A percentile compares a stretch with the other conserved stretches of the same genome.
phyloP scores from a whole-genome alignment of 2,113 vertebrate species.

The Fregata magnificens region DNA sequence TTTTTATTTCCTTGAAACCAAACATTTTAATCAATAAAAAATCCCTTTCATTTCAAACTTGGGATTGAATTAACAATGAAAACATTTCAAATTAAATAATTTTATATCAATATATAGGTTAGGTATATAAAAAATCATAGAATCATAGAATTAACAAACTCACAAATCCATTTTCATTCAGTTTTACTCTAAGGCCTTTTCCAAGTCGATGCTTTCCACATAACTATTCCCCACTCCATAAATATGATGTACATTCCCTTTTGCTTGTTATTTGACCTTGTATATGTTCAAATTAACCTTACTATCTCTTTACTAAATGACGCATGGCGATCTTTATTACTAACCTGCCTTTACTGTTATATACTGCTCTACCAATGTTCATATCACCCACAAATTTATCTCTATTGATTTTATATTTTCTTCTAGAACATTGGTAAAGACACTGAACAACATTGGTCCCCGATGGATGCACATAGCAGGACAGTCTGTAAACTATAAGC shows the following conservation, averaged over 20 bases:
- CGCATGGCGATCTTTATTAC: neutral
- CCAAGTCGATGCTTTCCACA: neutral
- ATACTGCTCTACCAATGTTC: neutral
- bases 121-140: neutral
- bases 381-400: neutral
- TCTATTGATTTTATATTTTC: slow-evolving; percentile 26
- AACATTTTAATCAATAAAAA: neutral
- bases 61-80: neutral
- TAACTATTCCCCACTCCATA: neutral
- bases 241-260: neutral
- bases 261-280: neutral
- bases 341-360: neutral
- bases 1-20: neutral
- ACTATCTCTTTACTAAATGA: neutral
- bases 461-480: accelerated
- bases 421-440: neutral
- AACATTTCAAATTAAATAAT: neutral
- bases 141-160: neutral
- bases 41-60: neutral
- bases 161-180: neutral
- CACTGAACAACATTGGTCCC: neutral
- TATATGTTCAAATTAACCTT: neutral
- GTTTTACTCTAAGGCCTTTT: neutral
- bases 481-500: neutral
- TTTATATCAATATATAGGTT: neutral